A percentile compares a stretch with the other conserved stretches of the same genome.
phyloP scores from a whole-genome alignment of 2,797 vertebrate species.

The Cossypha heuglini region DNA sequence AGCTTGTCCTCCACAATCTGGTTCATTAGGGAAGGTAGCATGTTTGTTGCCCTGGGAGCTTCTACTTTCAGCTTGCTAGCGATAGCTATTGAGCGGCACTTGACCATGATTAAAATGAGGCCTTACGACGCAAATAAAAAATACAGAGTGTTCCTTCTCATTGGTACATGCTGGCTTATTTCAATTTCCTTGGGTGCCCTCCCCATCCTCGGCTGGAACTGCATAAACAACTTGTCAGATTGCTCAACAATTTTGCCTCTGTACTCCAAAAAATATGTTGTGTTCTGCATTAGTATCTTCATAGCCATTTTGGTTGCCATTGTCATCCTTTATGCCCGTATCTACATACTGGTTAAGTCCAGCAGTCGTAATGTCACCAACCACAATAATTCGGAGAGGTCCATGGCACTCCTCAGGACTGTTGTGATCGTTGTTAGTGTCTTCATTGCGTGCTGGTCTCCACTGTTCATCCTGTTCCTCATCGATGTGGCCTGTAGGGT shows the following conservation, averaged over 20 bases:
- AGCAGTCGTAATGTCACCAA: conserved; percentile 91
- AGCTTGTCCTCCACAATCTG: conserved; percentile 85
- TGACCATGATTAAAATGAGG: conserved; percentile 99
- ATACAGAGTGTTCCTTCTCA: conserved; percentile 92
- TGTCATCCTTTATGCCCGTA: conserved; percentile 88
- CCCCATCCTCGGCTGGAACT: conserved; percentile 96
- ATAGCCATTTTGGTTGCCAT: conserved; percentile 86
- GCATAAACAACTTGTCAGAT: conserved; percentile 84
- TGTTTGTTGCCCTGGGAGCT: conserved; percentile 92
- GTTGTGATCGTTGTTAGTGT: conserved; percentile 92
- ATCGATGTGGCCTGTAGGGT: conserved; percentile 87
- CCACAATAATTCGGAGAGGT: conserved; percentile 86
- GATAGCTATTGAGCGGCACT: conserved; percentile 93
- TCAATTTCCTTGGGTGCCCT: conserved; percentile 86
- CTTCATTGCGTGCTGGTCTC: conserved; percentile 94
- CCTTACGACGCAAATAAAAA: conserved; percentile 92
- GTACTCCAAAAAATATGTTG: conserved; percentile 92
- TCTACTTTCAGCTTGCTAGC: conserved; percentile 93
- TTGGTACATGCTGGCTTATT: conserved; percentile 93
- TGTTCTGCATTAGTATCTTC: conserved; percentile 90
- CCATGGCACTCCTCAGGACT: conserved; percentile 91
- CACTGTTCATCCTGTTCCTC: conserved; percentile 89
- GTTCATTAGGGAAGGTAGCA: conserved; percentile 93
- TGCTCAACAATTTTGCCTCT: conserved; percentile 93
- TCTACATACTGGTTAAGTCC: conserved; percentile 91